These are phyloP conservation scores for Nomada lathburiana DNA, from an alignment of 2,888 invertebrate genomes.

Conservation along the genomic window DNA sequence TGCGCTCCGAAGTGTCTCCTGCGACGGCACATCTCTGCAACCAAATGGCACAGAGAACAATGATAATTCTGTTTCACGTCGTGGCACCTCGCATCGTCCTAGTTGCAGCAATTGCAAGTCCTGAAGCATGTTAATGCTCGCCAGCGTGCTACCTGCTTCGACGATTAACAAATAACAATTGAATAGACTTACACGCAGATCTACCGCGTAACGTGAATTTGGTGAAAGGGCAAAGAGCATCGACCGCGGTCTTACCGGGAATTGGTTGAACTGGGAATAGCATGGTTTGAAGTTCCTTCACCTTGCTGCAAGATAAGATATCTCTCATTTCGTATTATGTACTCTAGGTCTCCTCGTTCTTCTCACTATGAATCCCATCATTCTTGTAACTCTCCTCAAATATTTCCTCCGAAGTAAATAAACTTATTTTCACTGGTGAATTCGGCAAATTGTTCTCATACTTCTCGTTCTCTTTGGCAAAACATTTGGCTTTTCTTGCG, in stretches of 20 bases:
- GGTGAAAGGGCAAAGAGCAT: not conserved
- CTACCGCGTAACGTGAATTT: not conserved
- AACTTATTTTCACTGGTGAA: slow-evolving; percentile 1
- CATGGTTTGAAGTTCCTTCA: slow-evolving; percentile 88
- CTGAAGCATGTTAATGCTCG: slow-evolving; percentile 51
- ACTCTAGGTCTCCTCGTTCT: slow-evolving; percentile 7
- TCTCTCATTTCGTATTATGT: slow-evolving; percentile 76
- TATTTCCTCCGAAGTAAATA: not conserved
- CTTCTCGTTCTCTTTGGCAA: no score
- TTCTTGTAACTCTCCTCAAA: not conserved
- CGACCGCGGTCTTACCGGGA: slow-evolving; percentile 70
- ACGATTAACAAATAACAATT: not conserved
- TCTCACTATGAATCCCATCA: not conserved
- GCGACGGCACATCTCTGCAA: slow-evolving; percentile 62
- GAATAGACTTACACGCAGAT: not conserved
- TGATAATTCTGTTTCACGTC: slow-evolving; percentile 45
- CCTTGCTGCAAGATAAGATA: slow-evolving; percentile 83
- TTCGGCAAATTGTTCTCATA: no score
- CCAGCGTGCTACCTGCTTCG: slow-evolving; percentile 51
- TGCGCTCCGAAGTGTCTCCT: slow-evolving; percentile 72
- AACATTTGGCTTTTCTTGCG: no score
- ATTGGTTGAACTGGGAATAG: slow-evolving; percentile 86
- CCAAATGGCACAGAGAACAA: slow-evolving; percentile 60
- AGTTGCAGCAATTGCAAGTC: slow-evolving; percentile 60
- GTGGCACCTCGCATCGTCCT: slow-evolving; percentile 53